Base-by-base conservation (phyloP, 2,888 invertebrate genomes). In the Ariolimax columbianus region DNA sequence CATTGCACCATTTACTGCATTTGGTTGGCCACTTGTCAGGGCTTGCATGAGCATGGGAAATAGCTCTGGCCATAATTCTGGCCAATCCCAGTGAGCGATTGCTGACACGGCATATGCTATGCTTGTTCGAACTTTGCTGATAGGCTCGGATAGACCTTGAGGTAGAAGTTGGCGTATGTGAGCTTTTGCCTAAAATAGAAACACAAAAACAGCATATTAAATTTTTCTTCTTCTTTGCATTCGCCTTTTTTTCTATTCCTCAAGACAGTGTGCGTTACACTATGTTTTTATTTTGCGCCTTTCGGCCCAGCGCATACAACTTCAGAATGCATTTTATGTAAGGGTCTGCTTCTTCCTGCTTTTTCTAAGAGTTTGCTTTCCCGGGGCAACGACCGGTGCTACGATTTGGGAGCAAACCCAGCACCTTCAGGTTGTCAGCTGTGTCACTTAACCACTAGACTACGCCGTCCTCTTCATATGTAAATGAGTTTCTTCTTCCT, bases 1-100 rank as follows among this genome's bases (percentile, higher is more conserved):
- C 96, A 96, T 96, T 14, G 96, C 96, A 19, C 96, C 96, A 92
- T 96, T 96, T 38, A 96, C 96, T 0, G 96, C 93, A 88, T 93
- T 93, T 30, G 91, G 90, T 87, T 95, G 93, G 0, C 93, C 93
- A 82, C 96, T 95, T 40, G 95, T 95, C 78, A 96, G 93, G 87
- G 96, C 96, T 82, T 95, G 95, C 87, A 96, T 95, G 66, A 97
- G 95, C 38, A 96, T 95, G 84, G 96, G 95, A 90, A 96, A 96
- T 2, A 97, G 93, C 83, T 96, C 95, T 0, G 96, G 95, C 96
- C 96, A 97, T 81, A 95, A 95, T 86, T 96, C 95, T 0, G 96
- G 96, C 96, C 96, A 96, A 91, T 97, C 96, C 94, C 96, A 96
- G 88, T 96, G 95, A 0, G 96, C 96, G 88, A 97, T 96, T 3